Evolutionary conservation across 2,797 vertebrate species (phyloP).

Genomic region (Percopsis omiscomaycus): DNA sequence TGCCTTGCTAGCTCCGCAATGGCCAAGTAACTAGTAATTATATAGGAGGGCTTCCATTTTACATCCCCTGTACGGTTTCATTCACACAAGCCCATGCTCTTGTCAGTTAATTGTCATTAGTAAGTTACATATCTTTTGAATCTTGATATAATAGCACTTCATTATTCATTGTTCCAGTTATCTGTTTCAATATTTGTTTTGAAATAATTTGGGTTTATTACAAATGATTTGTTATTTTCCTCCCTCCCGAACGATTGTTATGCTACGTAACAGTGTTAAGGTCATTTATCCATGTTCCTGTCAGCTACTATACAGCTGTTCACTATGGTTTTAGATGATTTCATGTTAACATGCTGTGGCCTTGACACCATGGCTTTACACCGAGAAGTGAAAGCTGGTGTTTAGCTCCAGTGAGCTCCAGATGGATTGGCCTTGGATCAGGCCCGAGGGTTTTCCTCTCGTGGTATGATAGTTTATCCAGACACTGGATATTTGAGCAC

Average conservation of each 20-base stretch:
- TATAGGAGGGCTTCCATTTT: slow-evolving; percentile 72
- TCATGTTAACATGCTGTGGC: slow-evolving; percentile 35
- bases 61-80: slow-evolving; percentile 63
- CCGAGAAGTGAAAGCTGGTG: slow-evolving; percentile 26
- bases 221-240: too few species aligned
- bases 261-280: slow-evolving; percentile 28
- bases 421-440: slow-evolving; percentile 19
- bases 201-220: background rate
- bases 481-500: background rate
- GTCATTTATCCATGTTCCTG: slow-evolving; percentile 24
- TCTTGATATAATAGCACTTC: background rate
- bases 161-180: too few species aligned
- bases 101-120: slow-evolving; percentile 45
- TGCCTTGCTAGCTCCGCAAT: slow-evolving; percentile 71
- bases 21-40: slow-evolving; percentile 75
- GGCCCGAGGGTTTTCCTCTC: slow-evolving; percentile 13
- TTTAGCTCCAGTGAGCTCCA: slow-evolving; percentile 26
- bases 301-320: slow-evolving; percentile 41
- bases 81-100: slow-evolving; percentile 63
- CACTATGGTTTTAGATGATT: slow-evolving; percentile 32
- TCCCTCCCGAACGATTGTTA: background rate
- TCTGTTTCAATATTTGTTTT: too few species aligned
- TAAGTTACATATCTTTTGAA: background rate
- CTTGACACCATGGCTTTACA: slow-evolving; percentile 45
- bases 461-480: background rate